These are phyloP conservation scores for Epizoanthus ramosus DNA, from an alignment of 92 coral and sea anemone genomes.

Conservation along the genomic window DNA sequence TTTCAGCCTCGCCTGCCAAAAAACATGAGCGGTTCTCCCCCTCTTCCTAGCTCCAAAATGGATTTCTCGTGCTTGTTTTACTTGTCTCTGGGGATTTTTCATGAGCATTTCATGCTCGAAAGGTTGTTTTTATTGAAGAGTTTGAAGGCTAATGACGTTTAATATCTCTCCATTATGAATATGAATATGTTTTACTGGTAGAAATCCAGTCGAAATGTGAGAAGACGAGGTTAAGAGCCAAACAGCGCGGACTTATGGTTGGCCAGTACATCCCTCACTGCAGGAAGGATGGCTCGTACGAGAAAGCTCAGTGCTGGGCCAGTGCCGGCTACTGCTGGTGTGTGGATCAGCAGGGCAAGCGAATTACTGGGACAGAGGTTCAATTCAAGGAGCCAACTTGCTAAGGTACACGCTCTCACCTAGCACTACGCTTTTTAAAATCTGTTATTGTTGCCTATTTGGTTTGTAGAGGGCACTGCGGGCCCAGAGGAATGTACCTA, in stretches of 20 bases:
- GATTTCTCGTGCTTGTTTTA: too few relatives aligned
- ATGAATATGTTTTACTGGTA: not conserved
- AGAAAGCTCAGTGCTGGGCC: constrained; percentile 70
- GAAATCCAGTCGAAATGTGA: constrained; percentile 56
- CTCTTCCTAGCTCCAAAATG: too few relatives aligned
- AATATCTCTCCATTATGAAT: too few relatives aligned
- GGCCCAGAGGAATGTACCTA: too few relatives aligned
- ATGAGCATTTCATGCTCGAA: too few relatives aligned
- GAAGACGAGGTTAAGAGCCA: constrained; percentile 48
- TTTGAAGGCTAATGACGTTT: too few relatives aligned
- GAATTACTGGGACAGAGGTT: constrained; percentile 55
- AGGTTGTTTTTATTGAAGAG: too few relatives aligned
- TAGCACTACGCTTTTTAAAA: too few relatives aligned
- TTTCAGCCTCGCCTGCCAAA: too few relatives aligned
- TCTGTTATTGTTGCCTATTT: not conserved
- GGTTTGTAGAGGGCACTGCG: too few relatives aligned
- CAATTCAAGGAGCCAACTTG: constrained; percentile 60
- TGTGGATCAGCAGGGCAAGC: constrained; percentile 52
- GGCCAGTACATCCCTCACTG: constrained; percentile 68
- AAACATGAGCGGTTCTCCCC: too few relatives aligned
- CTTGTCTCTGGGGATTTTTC: too few relatives aligned
- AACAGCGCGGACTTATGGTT: constrained; percentile 43
- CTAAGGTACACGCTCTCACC: constrained; percentile 2
- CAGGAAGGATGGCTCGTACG: constrained; percentile 55
- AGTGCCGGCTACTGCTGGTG: constrained; percentile 82